Conservation (phyloP, 1,140 invertebrate species). For the Micrasema minimum region DNA sequence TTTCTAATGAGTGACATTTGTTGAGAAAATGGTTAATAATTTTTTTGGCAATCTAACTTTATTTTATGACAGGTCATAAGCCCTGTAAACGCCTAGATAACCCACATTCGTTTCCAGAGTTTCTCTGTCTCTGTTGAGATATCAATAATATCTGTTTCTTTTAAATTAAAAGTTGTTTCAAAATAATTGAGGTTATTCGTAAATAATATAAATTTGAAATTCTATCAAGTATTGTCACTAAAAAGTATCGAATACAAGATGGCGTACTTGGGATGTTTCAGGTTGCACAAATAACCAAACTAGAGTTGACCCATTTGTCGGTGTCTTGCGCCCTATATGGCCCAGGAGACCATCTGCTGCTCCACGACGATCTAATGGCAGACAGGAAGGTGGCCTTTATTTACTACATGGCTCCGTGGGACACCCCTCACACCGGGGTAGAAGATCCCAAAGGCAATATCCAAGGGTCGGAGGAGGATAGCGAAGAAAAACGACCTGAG, state of each 20-base stretch:
- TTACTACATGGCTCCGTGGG: slow-evolving; percentile 72
- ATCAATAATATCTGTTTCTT: slow-evolving; percentile 19
- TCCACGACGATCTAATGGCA: slow-evolving; percentile 78
- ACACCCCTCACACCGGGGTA: slow-evolving; percentile 1
- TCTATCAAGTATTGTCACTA: too few relatives aligned
- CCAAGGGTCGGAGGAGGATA: background rate
- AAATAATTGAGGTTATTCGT: too few relatives aligned
- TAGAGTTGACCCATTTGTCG: slow-evolving; percentile 69
- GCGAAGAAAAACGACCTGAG: slow-evolving; percentile 5
- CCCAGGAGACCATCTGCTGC: slow-evolving; percentile 77
- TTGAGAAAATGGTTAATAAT: too few relatives aligned
- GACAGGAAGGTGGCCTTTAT: slow-evolving; percentile 79
- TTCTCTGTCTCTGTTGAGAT: too few relatives aligned
- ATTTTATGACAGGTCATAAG: too few relatives aligned
- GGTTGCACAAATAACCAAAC: slow-evolving; percentile 36
- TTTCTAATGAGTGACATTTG: too few relatives aligned
- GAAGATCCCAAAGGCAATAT: slow-evolving; percentile 12
- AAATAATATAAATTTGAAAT: too few relatives aligned
- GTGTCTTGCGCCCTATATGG: slow-evolving; percentile 78
- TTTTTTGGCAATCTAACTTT: too few relatives aligned
- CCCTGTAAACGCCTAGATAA: too few relatives aligned
- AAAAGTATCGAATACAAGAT: too few relatives aligned
- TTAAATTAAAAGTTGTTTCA: slow-evolving; percentile 7
- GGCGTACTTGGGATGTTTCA: too few relatives aligned
- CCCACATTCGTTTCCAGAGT: too few relatives aligned